phyloP scores from a whole-genome alignment of 2,797 vertebrate species.

The Odontamblyopus rebecca region DNA sequence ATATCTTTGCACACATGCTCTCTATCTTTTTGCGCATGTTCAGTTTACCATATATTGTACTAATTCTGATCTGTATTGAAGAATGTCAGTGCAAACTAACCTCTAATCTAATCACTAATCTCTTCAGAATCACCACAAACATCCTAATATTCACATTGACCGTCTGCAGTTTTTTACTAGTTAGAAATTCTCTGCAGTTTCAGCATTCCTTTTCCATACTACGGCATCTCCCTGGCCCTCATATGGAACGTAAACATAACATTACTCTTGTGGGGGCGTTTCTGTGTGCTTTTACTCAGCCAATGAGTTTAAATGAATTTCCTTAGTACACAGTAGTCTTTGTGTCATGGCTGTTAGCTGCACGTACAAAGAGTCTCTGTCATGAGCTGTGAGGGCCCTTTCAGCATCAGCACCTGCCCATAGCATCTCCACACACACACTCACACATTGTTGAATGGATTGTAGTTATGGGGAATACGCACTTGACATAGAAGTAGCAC shows the following conservation, averaged over 20 bases:
- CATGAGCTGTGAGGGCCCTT: slow-evolving; percentile 59
- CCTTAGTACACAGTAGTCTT: slow-evolving; percentile 64
- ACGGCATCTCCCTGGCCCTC: background rate
- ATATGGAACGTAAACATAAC: slow-evolving; percentile 12
- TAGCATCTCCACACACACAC: slow-evolving; percentile 25
- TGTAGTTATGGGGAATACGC: background rate
- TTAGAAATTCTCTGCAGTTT: background rate
- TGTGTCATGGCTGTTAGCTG: slow-evolving; percentile 49
- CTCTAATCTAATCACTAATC: background rate
- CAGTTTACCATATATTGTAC: background rate
- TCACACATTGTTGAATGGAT: background rate
- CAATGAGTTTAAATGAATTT: slow-evolving; percentile 71
- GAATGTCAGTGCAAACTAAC: background rate
- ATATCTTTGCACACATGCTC: too few relatives aligned
- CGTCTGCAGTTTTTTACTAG: background rate
- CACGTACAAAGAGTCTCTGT: slow-evolving; percentile 65
- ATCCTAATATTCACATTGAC: background rate
- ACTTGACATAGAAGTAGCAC: slow-evolving; percentile 24
- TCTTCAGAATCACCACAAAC: background rate
- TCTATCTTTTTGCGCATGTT: too few relatives aligned
- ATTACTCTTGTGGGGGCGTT: slow-evolving; percentile 14
- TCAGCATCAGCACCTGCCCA: slow-evolving; percentile 66
- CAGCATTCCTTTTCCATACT: background rate
- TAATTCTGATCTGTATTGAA: background rate
- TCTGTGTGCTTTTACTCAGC: slow-evolving; percentile 27